phyloP scores from a whole-genome alignment of 2,113 vertebrate genomes.

The Guaruba guarouba region DNA sequence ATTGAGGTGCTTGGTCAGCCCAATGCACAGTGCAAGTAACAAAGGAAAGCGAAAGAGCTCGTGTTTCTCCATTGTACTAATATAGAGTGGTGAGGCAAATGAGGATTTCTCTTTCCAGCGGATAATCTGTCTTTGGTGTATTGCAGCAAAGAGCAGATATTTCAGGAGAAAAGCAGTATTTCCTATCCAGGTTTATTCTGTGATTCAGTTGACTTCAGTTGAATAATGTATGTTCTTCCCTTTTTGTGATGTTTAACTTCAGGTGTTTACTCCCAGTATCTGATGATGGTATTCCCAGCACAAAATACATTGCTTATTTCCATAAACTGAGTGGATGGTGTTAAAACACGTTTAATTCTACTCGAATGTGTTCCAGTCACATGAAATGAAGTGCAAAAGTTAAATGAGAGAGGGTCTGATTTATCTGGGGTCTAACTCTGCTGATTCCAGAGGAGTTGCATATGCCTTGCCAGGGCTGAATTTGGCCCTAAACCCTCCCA shows the following conservation, averaged over 20 bases:
- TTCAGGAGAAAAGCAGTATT: neutral
- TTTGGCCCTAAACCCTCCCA: neutral
- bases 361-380: neutral
- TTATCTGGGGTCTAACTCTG: neutral
- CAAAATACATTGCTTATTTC: neutral
- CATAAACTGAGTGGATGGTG: neutral
- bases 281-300: neutral
- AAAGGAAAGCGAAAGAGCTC: neutral
- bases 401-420: neutral
- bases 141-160: neutral
- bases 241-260: neutral
- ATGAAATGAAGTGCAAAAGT: neutral
- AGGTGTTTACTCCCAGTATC: neutral
- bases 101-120: neutral
- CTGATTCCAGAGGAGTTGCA: neutral
- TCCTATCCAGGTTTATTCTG: neutral
- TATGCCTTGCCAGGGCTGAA: neutral
- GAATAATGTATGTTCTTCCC: neutral
- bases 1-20: neutral
- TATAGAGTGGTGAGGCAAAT: neutral
- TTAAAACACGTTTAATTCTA: neutral
- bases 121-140: neutral
- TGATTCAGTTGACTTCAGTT: neutral
- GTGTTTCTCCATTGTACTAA: accelerated
- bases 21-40: accelerated